Evolutionary conservation across 1,140 invertebrate species (phyloP).

Genomic region (Holotrichia oblita): DNA sequence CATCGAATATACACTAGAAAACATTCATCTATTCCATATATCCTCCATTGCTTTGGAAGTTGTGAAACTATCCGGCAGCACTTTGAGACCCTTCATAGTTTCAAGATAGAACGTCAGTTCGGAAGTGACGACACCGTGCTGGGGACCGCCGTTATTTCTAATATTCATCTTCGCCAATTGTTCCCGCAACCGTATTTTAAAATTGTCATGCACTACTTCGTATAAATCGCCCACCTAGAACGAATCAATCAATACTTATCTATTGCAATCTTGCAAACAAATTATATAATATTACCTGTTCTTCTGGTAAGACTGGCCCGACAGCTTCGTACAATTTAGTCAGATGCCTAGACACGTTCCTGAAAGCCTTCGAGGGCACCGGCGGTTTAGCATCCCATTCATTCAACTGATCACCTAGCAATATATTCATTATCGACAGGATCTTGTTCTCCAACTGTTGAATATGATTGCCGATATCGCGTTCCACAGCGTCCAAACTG

Average conservation of each 20-base stretch:
- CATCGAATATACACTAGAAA: slow-evolving; percentile 24
- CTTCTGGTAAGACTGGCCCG: slow-evolving; percentile 76
- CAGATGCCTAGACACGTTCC: slow-evolving; percentile 91
- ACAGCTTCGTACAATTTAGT: slow-evolving; percentile 94
- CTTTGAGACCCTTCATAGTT: slow-evolving; percentile 85
- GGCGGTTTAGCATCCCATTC: slow-evolving; percentile 95
- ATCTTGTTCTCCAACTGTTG: slow-evolving; percentile 93
- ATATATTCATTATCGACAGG: slow-evolving; percentile 85
- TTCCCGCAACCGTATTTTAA: slow-evolving; percentile 86
- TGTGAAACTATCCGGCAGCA: slow-evolving; percentile 77
- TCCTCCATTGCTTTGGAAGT: slow-evolving; percentile 80
- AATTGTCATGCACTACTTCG: slow-evolving; percentile 83
- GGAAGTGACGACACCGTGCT: slow-evolving; percentile 94
- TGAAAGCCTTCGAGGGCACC: slow-evolving; percentile 91
- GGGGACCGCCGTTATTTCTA: slow-evolving; percentile 93
- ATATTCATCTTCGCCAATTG: slow-evolving; percentile 89
- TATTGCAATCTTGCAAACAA: too few species aligned
- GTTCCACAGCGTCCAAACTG: slow-evolving; percentile 73
- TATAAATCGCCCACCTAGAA: slow-evolving; percentile 75
- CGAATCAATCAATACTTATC: slow-evolving; percentile 43
- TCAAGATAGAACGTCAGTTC: slow-evolving; percentile 96
- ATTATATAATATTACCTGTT: too few species aligned
- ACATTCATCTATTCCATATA: slow-evolving; percentile 76
- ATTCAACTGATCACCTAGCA: slow-evolving; percentile 78
- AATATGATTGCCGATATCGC: slow-evolving; percentile 89